Conservation (phyloP, 2,113 vertebrate genomes). For the Calyptomena viridis region DNA sequence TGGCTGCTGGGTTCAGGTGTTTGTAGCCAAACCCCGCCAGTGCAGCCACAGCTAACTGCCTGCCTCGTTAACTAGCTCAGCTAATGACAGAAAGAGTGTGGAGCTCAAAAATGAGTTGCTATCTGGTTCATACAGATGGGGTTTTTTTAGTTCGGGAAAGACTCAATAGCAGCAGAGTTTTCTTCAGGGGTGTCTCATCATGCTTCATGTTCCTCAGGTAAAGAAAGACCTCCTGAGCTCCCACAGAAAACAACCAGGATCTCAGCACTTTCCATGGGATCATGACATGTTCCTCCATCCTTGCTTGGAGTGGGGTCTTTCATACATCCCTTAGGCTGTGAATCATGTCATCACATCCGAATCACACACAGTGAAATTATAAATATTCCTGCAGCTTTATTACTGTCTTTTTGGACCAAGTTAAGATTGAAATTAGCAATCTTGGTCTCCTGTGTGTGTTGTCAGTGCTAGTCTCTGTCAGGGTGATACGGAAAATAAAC, state of each 20-base stretch:
- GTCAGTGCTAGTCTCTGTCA: background rate
- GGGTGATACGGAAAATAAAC: background rate
- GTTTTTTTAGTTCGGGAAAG: background rate
- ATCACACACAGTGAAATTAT: background rate
- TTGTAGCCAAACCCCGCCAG: background rate
- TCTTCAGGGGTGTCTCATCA: background rate
- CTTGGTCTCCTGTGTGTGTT: background rate
- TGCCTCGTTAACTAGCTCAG: background rate
- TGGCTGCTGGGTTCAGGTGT: background rate
- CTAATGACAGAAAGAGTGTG: background rate
- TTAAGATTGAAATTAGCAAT: background rate
- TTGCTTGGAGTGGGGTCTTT: background rate
- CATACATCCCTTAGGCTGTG: background rate
- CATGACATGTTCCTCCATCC: background rate
- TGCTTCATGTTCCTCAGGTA: background rate
- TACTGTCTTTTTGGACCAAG: background rate
- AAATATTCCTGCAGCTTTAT: background rate
- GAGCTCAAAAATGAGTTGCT: background rate
- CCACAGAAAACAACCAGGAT: background rate
- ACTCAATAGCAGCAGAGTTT: background rate
- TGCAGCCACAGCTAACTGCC: fast-evolving
- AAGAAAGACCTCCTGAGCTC: background rate
- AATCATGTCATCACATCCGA: background rate
- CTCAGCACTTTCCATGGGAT: background rate
- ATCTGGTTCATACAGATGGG: background rate